Conservation (phyloP, 2,888 invertebrate genomes). For the Drosophila kuntzei region DNA sequence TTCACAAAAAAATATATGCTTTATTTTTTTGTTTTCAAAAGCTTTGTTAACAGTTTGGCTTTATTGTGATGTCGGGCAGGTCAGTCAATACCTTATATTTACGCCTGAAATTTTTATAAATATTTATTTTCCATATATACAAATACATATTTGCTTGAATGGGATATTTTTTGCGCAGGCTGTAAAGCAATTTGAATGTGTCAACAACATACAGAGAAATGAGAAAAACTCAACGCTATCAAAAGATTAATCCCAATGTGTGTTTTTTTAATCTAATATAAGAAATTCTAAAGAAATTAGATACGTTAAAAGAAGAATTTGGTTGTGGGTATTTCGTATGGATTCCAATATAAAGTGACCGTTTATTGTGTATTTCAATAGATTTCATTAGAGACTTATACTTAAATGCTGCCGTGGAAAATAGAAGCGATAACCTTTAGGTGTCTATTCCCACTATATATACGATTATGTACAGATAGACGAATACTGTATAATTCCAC, state of each 20-base stretch:
- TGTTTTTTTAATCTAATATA: neutral
- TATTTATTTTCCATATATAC: conserved; percentile 14
- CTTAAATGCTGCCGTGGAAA: neutral
- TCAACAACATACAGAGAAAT: conserved; percentile 21
- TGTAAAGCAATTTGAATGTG: conserved; percentile 30
- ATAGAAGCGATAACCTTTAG: conserved; percentile 33
- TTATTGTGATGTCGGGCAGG: conserved; percentile 23
- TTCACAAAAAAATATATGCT: neutral
- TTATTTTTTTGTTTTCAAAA: conserved; percentile 9
- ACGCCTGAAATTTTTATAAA: conserved; percentile 26
- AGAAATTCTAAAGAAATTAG: neutral
- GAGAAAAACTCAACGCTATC: conserved; percentile 12
- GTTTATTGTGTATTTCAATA: neutral
- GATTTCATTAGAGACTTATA: neutral
- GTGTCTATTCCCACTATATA: neutral
- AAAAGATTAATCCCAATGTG: neutral
- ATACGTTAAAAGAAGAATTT: neutral
- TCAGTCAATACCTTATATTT: conserved; percentile 40
- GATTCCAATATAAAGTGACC: neutral
- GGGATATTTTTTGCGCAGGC: conserved; percentile 22
- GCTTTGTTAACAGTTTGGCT: conserved; percentile 34
- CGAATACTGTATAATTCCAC: neutral
- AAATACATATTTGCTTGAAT: conserved; percentile 3
- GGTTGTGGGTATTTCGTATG: neutral
- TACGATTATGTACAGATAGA: neutral